Percentiles rank a stretch among this genome's conserved stretches.
These are phyloP conservation scores for Aleiodes alternator DNA, from an alignment of 2,888 invertebrate species.

Conservation along the genomic window DNA sequence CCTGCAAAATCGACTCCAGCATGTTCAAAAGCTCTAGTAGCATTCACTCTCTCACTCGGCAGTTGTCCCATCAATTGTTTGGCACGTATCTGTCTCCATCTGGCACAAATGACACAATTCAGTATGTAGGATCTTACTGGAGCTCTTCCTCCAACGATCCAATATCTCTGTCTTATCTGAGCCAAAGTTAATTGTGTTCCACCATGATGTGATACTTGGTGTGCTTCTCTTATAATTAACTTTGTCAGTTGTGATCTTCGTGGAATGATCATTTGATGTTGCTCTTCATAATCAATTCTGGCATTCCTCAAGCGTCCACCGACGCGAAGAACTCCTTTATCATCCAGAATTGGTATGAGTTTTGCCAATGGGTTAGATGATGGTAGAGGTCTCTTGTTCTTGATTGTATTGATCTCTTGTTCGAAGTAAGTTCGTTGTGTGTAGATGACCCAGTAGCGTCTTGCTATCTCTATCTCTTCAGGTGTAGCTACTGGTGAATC, in stretches of 20 bases:
- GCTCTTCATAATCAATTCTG: neutral
- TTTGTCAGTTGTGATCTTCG: neutral
- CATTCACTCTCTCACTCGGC: conserved; percentile 9
- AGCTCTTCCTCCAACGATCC: conserved; percentile 39
- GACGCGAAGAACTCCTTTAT: conserved; percentile 37
- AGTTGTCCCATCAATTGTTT: conserved; percentile 49
- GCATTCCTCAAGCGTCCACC: conserved; percentile 37
- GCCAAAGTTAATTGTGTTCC: conserved; percentile 41
- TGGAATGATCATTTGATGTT: conserved; percentile 17
- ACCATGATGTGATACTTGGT: conserved; percentile 33
- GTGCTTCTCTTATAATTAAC: neutral
- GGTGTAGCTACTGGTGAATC: too few species aligned
- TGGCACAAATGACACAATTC: conserved; percentile 24
- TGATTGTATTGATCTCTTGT: too few species aligned
- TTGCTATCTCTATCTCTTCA: too few species aligned
- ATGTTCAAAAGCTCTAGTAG: neutral
- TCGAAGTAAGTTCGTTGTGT: too few species aligned
- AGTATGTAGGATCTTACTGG: conserved; percentile 31
- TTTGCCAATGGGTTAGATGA: too few species aligned
- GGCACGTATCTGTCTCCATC: conserved; percentile 10
- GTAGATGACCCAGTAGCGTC: too few species aligned
- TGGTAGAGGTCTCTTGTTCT: too few species aligned
- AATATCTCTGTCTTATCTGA: conserved; percentile 4
- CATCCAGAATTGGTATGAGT: too few species aligned
- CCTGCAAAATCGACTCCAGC: conserved; percentile 34